These are phyloP conservation scores for Pipra filicauda DNA, from an alignment of 2,113 vertebrate species.

Conservation along the genomic window DNA sequence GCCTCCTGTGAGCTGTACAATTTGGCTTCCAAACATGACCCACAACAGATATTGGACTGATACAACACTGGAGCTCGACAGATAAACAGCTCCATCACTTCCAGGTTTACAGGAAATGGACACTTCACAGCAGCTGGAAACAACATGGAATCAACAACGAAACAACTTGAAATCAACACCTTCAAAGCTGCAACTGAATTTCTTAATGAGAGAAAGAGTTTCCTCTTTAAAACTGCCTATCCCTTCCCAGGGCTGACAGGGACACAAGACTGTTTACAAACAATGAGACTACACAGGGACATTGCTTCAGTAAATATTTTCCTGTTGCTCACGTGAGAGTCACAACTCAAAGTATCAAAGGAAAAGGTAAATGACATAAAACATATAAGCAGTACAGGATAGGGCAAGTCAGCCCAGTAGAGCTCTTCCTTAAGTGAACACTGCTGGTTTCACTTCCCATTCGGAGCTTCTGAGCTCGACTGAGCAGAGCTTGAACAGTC, in stretches of 20 bases:
- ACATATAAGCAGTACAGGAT: background rate
- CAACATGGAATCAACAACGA: background rate
- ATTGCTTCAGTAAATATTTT: background rate
- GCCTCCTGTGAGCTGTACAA: background rate
- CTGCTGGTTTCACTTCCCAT: background rate
- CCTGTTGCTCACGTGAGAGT: background rate
- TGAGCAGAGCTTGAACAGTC: accelerated
- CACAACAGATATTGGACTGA: background rate
- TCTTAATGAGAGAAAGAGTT: background rate
- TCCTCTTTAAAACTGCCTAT: accelerated
- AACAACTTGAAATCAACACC: background rate
- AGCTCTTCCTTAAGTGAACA: background rate
- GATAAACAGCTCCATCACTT: background rate
- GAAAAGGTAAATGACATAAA: background rate
- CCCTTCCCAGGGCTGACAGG: background rate
- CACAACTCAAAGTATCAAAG: background rate
- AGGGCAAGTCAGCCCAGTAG: background rate
- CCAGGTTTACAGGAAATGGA: background rate
- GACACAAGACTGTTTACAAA: background rate
- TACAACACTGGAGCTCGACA: background rate
- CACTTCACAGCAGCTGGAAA: background rate
- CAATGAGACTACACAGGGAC: background rate
- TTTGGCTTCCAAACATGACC: background rate
- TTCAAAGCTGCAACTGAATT: background rate
- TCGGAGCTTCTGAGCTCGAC: background rate